Percentiles rank a stretch among this genome's conserved stretches.
Conservation (phyloP, 2,797 vertebrate genomes). For the Phalanger gymnotis region DNA sequence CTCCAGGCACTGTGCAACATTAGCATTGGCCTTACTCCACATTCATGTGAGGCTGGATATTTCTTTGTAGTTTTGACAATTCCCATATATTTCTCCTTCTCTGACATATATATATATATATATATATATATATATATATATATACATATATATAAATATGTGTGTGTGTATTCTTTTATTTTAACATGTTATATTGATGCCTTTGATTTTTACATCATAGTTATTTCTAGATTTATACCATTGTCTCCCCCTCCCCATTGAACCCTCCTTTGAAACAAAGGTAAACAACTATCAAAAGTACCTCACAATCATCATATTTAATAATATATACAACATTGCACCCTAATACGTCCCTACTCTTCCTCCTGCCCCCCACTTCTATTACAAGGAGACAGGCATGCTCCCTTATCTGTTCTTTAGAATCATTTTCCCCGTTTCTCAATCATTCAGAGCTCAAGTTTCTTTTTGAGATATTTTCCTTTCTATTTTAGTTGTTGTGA, state of each 20-base stretch:
- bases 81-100: background rate
- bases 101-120: background rate
- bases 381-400: background rate
- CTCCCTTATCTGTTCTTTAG: no score
- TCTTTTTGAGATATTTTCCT: background rate
- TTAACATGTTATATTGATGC: no score
- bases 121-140: no score
- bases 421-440: background rate
- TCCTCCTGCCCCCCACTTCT: background rate
- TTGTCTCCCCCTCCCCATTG: fast-evolving
- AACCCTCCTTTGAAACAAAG: background rate
- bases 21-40: background rate
- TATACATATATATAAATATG: no score
- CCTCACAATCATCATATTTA: background rate
- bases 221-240: background rate
- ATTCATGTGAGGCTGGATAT: background rate
- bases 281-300: background rate
- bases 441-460: background rate
- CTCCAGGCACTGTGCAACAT: background rate
- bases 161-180: no score
- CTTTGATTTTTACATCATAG: background rate
- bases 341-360: background rate
- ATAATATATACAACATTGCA: background rate
- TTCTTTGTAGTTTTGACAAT: background rate
- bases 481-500: background rate